A percentile compares a stretch with the other conserved stretches of the same genome.
phyloP scores from a whole-genome alignment of 2,888 invertebrate genomes.

The Geophilus truncorum region DNA sequence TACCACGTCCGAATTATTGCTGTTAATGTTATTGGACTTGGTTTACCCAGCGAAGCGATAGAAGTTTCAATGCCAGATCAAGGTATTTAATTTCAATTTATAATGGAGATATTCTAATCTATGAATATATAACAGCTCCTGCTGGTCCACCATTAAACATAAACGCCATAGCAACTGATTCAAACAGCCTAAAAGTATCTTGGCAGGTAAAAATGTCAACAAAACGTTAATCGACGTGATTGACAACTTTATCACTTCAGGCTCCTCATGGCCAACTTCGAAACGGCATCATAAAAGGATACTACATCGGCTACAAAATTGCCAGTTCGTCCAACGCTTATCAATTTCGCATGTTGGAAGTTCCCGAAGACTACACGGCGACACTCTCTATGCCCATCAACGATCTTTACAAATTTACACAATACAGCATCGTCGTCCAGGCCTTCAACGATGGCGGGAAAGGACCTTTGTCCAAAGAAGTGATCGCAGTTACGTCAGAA shows the following conservation, averaged over 20 bases:
- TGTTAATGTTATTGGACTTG: not conserved
- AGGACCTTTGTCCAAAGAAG: conserved; percentile 46
- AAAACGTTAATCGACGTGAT: not conserved
- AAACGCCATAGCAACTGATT: not conserved
- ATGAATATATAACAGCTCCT: not conserved
- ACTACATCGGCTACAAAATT: conserved; percentile 23
- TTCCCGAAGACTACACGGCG: conserved; percentile 4
- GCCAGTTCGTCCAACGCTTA: not conserved
- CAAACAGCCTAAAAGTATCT: not conserved
- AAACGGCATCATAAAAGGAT: conserved; percentile 14
- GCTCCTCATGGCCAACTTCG: not conserved
- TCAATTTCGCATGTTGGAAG: not conserved
- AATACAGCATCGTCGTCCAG: conserved; percentile 47
- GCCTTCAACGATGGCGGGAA: conserved; percentile 47
- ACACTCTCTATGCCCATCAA: not conserved
- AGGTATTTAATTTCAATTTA: too few relatives aligned
- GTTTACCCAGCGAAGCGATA: not conserved
- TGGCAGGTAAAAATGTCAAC: conserved; percentile 8
- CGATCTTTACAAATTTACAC: conserved; percentile 42
- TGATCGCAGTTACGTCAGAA: conserved; percentile 45
- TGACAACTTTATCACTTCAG: not conserved
- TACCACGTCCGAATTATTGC: not conserved
- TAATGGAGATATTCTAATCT: not conserved
- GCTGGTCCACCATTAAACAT: conserved; percentile 1
- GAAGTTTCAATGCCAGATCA: not conserved